Percentiles rank a stretch among this genome's conserved stretches.
phyloP scores from a whole-genome alignment of 2,797 vertebrate species.

The Syngnathus acus region DNA sequence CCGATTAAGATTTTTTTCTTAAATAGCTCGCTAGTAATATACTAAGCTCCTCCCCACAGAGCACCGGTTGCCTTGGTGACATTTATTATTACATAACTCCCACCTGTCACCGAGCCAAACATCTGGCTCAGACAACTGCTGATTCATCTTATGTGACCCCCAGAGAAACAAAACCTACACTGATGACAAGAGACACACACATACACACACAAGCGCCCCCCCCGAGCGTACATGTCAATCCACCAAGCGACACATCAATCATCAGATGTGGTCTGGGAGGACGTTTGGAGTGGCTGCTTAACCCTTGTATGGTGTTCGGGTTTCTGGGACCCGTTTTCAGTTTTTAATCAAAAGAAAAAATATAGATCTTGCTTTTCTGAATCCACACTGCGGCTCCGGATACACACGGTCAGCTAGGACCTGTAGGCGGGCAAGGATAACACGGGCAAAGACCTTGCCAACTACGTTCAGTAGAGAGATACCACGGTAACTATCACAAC shows the following conservation, averaged over 20 bases:
- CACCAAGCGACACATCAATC: neutral
- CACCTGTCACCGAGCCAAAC: conserved; percentile 42
- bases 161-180: conserved; percentile 36
- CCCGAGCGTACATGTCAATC: neutral
- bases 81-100: conserved; percentile 31
- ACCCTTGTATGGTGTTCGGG: neutral
- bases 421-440: too few species aligned
- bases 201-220: conserved; percentile 5
- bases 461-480: too few species aligned
- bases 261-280: neutral
- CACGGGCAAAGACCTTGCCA: too few species aligned
- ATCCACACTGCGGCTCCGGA: too few species aligned
- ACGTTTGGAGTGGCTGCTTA: neutral
- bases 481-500: too few species aligned
- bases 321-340: too few species aligned
- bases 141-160: conserved; percentile 46
- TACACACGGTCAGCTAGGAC: too few species aligned
- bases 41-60: neutral
- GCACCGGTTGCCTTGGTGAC: neutral
- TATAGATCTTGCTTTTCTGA: too few species aligned
- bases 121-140: conserved; percentile 51
- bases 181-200: conserved; percentile 26
- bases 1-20: too few species aligned
- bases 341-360: too few species aligned
- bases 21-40: neutral